phyloP scores from a whole-genome alignment of 2,797 vertebrate species.

The Paedocypris micromegethes region DNA sequence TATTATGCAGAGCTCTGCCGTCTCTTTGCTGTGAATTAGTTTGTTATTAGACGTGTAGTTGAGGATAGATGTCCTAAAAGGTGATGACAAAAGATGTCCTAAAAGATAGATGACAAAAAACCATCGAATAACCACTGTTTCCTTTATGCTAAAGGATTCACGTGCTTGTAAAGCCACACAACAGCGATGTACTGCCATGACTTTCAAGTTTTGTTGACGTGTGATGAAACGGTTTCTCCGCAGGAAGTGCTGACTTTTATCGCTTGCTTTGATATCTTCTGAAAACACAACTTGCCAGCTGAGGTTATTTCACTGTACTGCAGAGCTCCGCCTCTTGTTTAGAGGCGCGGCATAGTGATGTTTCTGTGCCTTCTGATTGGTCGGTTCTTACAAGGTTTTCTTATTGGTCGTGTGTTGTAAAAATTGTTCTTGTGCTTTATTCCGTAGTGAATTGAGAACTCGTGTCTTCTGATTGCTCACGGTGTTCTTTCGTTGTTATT shows the following conservation, averaged over 20 bases:
- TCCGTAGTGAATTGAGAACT: neutral
- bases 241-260: neutral
- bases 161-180: conserved; percentile 30
- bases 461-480: neutral
- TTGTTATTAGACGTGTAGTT: conserved; percentile 21
- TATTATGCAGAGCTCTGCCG: conserved; percentile 20
- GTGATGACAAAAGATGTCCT: too few species aligned
- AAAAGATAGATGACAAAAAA: neutral
- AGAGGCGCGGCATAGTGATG: conserved; percentile 47
- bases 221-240: conserved; percentile 35
- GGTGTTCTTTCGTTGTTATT: neutral
- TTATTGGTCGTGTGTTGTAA: conserved; percentile 16
- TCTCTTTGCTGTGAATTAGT: conserved; percentile 41
- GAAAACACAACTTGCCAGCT: conserved; percentile 5
- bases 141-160: conserved; percentile 9
- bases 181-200: conserved; percentile 59
- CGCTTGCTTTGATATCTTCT: conserved; percentile 20
- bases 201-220: conserved; percentile 46
- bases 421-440: neutral
- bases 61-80: conserved; percentile 1
- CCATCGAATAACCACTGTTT: conserved; percentile 7
- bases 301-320: conserved; percentile 12
- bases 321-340: conserved; percentile 35
- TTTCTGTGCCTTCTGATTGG: conserved; percentile 62
- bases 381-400: conserved; percentile 49